A percentile compares a stretch with the other conserved stretches of the same genome.
Evolutionary conservation across 2,888 invertebrate genomes (phyloP).

Genomic region (Nycteola revayana): DNA sequence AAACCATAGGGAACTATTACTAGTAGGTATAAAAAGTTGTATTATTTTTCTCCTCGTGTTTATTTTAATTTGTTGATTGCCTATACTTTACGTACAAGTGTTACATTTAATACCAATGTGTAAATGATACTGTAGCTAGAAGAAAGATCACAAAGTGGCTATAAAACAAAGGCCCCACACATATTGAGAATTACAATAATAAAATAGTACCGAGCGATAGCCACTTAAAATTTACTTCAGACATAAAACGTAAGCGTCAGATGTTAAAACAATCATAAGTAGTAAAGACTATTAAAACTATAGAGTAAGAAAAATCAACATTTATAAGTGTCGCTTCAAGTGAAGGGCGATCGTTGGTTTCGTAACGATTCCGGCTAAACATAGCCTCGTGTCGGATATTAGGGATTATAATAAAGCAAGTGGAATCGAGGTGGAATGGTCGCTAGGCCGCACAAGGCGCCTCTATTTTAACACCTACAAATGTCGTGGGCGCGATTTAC

Average conservation of each 20-base stretch:
- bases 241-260: not conserved
- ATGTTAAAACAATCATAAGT: not conserved
- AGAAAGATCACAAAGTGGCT: no score
- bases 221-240: not conserved
- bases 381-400: conserved; percentile 75
- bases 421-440: conserved; percentile 61
- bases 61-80: no score
- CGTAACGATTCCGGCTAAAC: conserved; percentile 56
- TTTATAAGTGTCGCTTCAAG: conserved; percentile 27
- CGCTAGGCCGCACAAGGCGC: conserved; percentile 72
- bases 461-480: conserved; percentile 79
- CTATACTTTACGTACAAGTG: no score
- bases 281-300: conserved; percentile 21
- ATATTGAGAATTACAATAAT: not conserved
- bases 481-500: conserved; percentile 75
- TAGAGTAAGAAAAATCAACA: conserved; percentile 32
- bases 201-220: not conserved
- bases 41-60: no score
- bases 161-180: no score
- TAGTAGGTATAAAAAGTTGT: no score
- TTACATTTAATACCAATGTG: no score
- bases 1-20: no score
- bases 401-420: conserved; percentile 80
- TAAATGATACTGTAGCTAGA: no score
- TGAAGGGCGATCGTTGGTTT: conserved; percentile 43